phyloP scores from a whole-genome alignment of 30 jellyfish, hydroid and myxozoan genomes.

The Aurelia sp. region DNA sequence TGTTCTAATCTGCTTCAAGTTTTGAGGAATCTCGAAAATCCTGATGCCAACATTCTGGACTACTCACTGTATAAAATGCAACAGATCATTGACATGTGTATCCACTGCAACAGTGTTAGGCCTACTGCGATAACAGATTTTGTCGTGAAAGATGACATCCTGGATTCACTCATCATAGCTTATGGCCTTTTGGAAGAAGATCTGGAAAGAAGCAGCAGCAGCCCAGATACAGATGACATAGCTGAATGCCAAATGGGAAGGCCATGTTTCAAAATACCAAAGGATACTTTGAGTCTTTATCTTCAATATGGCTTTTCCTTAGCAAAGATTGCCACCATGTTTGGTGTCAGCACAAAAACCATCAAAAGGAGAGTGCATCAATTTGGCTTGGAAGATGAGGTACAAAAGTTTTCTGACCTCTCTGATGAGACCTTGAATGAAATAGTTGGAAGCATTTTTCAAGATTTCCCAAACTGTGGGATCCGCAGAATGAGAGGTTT shows the following conservation, averaged over 20 bases:
- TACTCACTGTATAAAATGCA: no score
- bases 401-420: not conserved
- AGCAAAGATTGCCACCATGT: conserved; percentile 48
- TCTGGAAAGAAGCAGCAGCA: not conserved
- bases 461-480: conserved; percentile 63
- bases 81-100: no score
- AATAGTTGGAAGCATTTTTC: no score
- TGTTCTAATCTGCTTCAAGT: no score
- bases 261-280: conserved; percentile 54
- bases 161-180: not conserved
- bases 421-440: conserved; percentile 17
- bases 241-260: not conserved
- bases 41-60: no score
- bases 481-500: no score
- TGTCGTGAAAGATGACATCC: not conserved
- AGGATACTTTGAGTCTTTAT: conserved; percentile 38
- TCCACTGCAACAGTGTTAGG: no score
- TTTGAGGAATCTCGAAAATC: no score
- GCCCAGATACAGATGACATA: not conserved
- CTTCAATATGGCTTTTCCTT: conserved; percentile 35
- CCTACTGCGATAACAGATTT: no score
- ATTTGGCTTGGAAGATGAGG: conserved; percentile 16
- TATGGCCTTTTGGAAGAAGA: not conserved
- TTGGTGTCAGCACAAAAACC: conserved; percentile 56
- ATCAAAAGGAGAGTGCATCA: conserved; percentile 32